A percentile compares a stretch with the other conserved stretches of the same genome.
Conservation (phyloP, 2,888 invertebrate species). For the Thyatira batis region DNA sequence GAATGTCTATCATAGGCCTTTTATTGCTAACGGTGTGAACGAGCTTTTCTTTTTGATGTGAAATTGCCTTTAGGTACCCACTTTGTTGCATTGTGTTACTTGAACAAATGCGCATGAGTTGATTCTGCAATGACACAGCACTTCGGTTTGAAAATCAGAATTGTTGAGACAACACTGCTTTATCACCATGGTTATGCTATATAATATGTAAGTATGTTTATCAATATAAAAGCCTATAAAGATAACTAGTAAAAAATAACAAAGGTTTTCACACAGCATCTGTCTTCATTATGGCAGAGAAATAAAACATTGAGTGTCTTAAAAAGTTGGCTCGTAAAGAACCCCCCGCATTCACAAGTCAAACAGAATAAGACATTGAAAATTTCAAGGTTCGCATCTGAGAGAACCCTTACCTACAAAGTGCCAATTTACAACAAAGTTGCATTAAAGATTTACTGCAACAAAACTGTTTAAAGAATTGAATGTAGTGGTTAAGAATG, state of each 20-base stretch:
- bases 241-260: too few species aligned
- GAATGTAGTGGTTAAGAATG: background rate
- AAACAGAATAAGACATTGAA: background rate
- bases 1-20: constrained; percentile 40
- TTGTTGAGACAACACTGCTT: too few species aligned
- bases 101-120: background rate
- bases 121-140: too few species aligned
- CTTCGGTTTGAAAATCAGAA: too few species aligned
- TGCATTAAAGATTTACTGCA: background rate
- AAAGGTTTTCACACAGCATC: background rate
- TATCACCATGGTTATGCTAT: too few species aligned
- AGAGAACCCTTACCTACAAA: background rate
- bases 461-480: background rate
- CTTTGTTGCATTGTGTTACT: background rate
- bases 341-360: background rate
- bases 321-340: background rate
- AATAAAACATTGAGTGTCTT: background rate
- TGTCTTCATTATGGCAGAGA: background rate
- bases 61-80: too few species aligned
- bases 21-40: constrained; percentile 9
- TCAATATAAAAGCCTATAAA: too few species aligned
- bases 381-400: background rate
- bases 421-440: background rate
- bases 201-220: too few species aligned
- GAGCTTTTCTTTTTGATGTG: background rate